Percentiles rank a stretch among this genome's conserved stretches.
phyloP scores from a whole-genome alignment of 2,113 vertebrate genomes.

The Coracopsis vasa region DNA sequence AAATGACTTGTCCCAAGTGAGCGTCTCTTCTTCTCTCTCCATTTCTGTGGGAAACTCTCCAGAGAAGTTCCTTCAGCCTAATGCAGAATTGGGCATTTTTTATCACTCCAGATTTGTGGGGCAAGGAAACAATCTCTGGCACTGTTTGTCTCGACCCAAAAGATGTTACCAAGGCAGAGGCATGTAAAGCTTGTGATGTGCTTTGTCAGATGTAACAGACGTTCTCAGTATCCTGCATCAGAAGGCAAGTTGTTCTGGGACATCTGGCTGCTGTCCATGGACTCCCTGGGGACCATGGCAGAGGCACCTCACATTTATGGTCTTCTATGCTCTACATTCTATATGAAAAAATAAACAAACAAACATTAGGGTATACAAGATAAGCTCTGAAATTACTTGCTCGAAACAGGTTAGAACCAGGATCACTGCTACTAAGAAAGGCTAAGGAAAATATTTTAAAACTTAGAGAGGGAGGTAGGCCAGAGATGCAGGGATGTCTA shows the following conservation, averaged over 20 bases:
- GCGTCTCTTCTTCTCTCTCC: background rate
- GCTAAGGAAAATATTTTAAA: background rate
- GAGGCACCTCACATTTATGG: background rate
- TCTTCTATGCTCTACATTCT: constrained; percentile 56
- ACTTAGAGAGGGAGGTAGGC: background rate
- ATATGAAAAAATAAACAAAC: background rate
- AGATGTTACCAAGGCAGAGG: background rate
- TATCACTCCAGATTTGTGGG: background rate
- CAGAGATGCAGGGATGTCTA: background rate
- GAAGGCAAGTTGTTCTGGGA: background rate
- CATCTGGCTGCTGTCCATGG: background rate
- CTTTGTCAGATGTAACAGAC: background rate
- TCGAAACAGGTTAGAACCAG: background rate
- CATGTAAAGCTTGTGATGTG: background rate
- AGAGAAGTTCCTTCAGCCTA: background rate
- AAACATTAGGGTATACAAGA: background rate
- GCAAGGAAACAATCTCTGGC: background rate
- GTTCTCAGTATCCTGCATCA: constrained; percentile 31
- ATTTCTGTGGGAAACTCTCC: background rate
- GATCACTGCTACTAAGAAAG: background rate
- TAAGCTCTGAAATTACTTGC: background rate
- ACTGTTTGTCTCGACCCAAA: background rate
- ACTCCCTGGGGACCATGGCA: background rate
- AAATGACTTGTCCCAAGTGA: background rate
- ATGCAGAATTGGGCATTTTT: background rate